Base-by-base conservation (phyloP, 2,113 vertebrate genomes). In the Turdus rufiventris region DNA sequence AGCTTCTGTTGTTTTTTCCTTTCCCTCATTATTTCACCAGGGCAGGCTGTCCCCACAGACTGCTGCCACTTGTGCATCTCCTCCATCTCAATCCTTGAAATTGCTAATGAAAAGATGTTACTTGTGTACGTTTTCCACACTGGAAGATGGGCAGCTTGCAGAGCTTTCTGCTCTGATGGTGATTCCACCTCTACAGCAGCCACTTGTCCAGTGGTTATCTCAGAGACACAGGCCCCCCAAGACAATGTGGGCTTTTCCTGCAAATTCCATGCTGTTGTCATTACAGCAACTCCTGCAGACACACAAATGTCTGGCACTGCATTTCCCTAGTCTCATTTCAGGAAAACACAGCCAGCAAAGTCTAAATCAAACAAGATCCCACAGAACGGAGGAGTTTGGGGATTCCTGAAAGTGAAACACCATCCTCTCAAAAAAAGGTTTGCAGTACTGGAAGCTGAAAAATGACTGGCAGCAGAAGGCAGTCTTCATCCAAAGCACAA, bases 1-100 rank as follows among this genome's bases (percentile, higher is more conserved):
- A 95, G 74, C 84, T 95, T 95, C 88, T 81, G 85, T 68, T 89
- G 43, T 73, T 92, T 93, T 68, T 76, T 33, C 16, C 34, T 47
- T 88, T 84, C 57, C 36, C n/a, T 89, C 28, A 2, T 93, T 77
- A 68, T 71, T 76, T 92, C 85, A 76, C 47, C 51, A 57, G 70
- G 84, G 63, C 88, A 95, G 73, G 90, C 85, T 68, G 77, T 85
- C 81, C 77, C 61, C 78, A 48, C 70, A 91, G 84, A 63, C 73
- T 78, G 70, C 80, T 87, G 51, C 53, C 57, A 74, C 57, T 29
- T 76, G n/a, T 63, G 43, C 57, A 51, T 65, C 67, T 76, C 53
- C 60, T 50, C 89, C 54, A 50, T 77, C 67, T 81, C 48, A 33
- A 77, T 94, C 62, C 68, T 70, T 68, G 38, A 74, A 75, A 43